phyloP scores from a whole-genome alignment of 2,113 vertebrate genomes.

The Maccullochella peelii region DNA sequence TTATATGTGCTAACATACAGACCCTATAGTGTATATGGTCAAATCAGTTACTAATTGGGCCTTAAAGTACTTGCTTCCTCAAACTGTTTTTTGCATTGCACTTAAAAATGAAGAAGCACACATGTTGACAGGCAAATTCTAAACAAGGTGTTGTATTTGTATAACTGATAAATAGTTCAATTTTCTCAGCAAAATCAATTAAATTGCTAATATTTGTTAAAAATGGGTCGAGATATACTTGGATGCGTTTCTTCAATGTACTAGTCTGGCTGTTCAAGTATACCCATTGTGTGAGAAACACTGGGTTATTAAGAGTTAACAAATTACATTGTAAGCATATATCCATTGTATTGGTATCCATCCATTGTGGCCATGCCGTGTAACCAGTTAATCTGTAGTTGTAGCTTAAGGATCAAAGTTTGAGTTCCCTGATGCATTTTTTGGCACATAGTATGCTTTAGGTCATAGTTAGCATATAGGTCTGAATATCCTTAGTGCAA shows the following conservation, averaged over 20 bases:
- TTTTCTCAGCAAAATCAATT: background rate
- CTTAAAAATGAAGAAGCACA: background rate
- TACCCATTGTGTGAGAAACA: background rate
- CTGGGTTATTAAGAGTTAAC: background rate
- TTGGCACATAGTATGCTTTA: conserved; percentile 8
- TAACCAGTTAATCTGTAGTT: conserved; percentile 21
- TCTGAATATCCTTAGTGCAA: background rate
- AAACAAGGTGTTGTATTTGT: background rate
- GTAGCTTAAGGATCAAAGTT: conserved; percentile 44
- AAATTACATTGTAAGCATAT: background rate
- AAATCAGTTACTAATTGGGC: background rate
- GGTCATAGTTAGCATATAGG: background rate
- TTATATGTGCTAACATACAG: background rate
- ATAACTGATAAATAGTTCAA: background rate
- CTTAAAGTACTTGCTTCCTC: background rate
- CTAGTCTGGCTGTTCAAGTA: background rate
- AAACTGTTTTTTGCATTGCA: background rate
- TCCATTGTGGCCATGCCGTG: conserved; percentile 15
- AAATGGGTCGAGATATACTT: background rate
- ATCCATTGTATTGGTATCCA: background rate
- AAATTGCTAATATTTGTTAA: background rate
- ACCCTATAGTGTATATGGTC: background rate
- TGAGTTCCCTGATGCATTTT: conserved; percentile 17
- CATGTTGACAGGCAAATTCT: background rate
- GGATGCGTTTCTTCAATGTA: background rate